These are phyloP conservation scores for Octomys mimax DNA, from an alignment of 2,797 vertebrate genomes.

Conservation along the genomic window DNA sequence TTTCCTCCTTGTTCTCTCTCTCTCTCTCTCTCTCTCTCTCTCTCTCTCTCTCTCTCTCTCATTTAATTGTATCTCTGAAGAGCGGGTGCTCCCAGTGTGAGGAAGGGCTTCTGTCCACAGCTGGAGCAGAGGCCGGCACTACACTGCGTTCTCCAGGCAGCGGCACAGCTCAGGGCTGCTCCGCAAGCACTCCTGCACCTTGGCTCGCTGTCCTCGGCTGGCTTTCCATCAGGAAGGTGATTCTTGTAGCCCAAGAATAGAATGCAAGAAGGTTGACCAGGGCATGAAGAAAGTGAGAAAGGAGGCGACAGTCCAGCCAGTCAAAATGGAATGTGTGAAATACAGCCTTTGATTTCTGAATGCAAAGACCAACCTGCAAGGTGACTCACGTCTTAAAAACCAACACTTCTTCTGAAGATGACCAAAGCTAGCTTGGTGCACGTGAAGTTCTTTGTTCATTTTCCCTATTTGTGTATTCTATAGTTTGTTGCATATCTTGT, in stretches of 20 bases:
- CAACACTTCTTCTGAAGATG: not conserved
- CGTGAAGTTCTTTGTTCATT: not conserved
- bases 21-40: too few species aligned
- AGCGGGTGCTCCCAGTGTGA: not conserved
- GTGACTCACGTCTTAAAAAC: not conserved
- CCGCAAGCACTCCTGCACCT: too few species aligned
- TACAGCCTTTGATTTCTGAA: slow-evolving; percentile 1
- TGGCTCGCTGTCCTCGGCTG: not conserved
- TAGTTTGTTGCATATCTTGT: not conserved
- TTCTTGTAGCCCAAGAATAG: not conserved
- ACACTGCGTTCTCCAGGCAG: not conserved
- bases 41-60: too few species aligned
- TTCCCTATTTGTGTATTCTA: not conserved
- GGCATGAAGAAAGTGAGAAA: not conserved
- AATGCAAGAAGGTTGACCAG: not conserved
- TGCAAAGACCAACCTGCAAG: not conserved
- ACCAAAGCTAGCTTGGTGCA: not conserved
- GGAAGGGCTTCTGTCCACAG: not conserved
- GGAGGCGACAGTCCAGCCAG: not conserved
- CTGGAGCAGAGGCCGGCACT: not conserved
- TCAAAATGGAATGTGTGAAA: not conserved
- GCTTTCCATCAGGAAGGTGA: not conserved
- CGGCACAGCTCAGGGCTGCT: not conserved
- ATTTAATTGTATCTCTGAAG: not conserved
- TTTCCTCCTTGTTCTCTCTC: too few species aligned